A percentile compares a stretch with the other conserved stretches of the same genome.
phyloP scores from a whole-genome alignment of 2,888 invertebrate species.

The Antitype chi region DNA sequence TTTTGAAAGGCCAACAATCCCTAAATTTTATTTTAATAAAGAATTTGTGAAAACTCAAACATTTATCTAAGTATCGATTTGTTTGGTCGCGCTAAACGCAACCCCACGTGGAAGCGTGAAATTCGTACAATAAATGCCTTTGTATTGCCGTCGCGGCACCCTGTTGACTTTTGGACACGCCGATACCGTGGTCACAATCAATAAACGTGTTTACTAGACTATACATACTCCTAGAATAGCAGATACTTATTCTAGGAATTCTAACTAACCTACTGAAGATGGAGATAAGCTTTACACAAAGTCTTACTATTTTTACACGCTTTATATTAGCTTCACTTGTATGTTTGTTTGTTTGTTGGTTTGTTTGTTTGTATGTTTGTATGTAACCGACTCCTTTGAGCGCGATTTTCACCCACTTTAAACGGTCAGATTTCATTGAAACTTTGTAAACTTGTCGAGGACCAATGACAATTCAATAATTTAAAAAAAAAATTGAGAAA shows the following conservation, averaged over 20 bases:
- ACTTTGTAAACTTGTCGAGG: too few relatives aligned
- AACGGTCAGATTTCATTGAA: too few relatives aligned
- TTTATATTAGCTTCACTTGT: too few relatives aligned
- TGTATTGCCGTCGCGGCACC: conserved; percentile 85
- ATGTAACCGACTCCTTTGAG: too few relatives aligned
- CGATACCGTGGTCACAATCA: conserved; percentile 62
- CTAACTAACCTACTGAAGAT: neutral
- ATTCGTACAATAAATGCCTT: conserved; percentile 90
- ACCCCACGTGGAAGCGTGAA: conserved; percentile 88
- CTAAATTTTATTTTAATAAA: neutral
- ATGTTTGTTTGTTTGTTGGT: too few relatives aligned
- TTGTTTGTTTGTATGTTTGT: too few relatives aligned
- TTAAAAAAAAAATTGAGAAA: too few relatives aligned
- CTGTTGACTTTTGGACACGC: conserved; percentile 83
- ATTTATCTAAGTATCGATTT: conserved; percentile 72
- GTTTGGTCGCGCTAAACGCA: conserved; percentile 61
- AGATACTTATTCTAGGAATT: neutral
- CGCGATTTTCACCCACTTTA: too few relatives aligned
- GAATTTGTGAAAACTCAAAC: neutral
- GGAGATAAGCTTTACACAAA: neutral
- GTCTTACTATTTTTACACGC: neutral
- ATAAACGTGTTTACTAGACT: conserved; percentile 14
- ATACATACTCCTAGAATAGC: neutral
- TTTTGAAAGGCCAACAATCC: neutral
- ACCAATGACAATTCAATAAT: too few relatives aligned